Evolutionary conservation across 1,140 invertebrate genomes (phyloP).

Genomic region (Chionoecetes opilio): DNA sequence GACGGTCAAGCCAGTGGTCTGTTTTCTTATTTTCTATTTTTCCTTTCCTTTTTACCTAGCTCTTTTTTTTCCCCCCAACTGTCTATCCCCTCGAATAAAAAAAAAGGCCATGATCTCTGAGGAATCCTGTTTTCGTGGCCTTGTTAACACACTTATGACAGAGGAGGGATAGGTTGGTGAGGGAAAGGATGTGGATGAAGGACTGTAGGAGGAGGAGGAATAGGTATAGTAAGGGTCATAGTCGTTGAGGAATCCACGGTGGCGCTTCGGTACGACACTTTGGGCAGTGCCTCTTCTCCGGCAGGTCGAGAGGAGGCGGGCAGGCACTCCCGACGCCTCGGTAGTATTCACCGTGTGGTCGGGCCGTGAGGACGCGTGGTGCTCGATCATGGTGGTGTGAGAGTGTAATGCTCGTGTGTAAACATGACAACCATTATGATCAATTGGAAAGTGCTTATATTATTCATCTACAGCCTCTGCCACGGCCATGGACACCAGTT

Average conservation of each 20-base stretch:
- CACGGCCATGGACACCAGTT: conserved; percentile 3
- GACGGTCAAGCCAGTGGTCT: too few relatives aligned
- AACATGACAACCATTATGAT: conserved; percentile 53
- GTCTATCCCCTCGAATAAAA: too few relatives aligned
- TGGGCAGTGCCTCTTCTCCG: conserved; percentile 8
- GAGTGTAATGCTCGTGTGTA: not conserved
- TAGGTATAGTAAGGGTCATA: not conserved
- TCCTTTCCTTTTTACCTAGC: too few relatives aligned
- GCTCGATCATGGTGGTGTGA: conserved; percentile 54
- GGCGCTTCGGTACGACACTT: not conserved
- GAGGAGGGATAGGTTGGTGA: not conserved
- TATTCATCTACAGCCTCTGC: conserved; percentile 37
- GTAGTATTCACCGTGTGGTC: conserved; percentile 38
- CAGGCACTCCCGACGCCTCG: not conserved
- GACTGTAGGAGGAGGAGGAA: not conserved
- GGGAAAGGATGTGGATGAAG: not conserved
- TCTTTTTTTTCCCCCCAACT: too few relatives aligned
- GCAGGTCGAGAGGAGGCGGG: too few relatives aligned
- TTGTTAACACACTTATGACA: not conserved
- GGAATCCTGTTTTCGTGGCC: too few relatives aligned
- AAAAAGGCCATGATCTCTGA: too few relatives aligned
- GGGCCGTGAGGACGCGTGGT: not conserved
- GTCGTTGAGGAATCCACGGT: too few relatives aligned
- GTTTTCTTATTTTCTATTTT: too few relatives aligned
- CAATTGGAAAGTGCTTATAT: conserved; percentile 46